A percentile compares a stretch with the other conserved stretches of the same genome.
These are phyloP conservation scores for Spea multiplicata DNA, from an alignment of 2,113 vertebrate genomes.

Conservation along the genomic window DNA sequence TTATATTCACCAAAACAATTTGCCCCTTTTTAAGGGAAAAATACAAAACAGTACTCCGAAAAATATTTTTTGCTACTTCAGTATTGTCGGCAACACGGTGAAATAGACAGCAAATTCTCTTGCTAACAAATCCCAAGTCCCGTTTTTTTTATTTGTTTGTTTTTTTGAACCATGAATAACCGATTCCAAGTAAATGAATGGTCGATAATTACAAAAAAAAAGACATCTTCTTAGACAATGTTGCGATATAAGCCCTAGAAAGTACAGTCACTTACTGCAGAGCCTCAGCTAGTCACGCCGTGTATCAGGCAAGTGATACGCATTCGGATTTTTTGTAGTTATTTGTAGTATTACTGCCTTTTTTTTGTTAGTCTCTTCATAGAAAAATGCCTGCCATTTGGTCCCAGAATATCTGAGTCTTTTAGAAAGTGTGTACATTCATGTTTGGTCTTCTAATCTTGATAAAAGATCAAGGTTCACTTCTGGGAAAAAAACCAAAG, in stretches of 20 bases:
- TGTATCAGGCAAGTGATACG: constrained; percentile 50
- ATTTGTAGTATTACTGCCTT: constrained; percentile 54
- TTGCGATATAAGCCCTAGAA: constrained; percentile 57
- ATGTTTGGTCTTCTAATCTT: constrained; percentile 73
- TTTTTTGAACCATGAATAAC: not conserved
- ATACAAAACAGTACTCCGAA: constrained; percentile 81
- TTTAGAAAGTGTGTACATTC: constrained; percentile 94
- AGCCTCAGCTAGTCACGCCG: constrained; percentile 52
- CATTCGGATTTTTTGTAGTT: constrained; percentile 53
- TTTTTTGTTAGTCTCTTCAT: constrained; percentile 59
- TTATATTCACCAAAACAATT: constrained; percentile 66
- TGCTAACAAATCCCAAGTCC: constrained; percentile 66
- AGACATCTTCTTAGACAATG: constrained; percentile 62
- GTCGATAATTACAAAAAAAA: constrained; percentile 56
- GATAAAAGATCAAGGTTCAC: constrained; percentile 74
- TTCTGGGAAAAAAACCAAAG: constrained; percentile 73
- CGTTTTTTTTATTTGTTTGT: constrained; percentile 44
- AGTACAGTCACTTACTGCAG: constrained; percentile 57
- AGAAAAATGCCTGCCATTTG: constrained; percentile 66
- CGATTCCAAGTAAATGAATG: constrained; percentile 44
- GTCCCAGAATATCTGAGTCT: constrained; percentile 77
- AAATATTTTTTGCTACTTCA: constrained; percentile 78
- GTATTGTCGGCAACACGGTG: constrained; percentile 79
- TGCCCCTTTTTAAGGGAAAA: constrained; percentile 66
- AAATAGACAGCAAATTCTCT: constrained; percentile 72